Evolutionary conservation across 2,113 vertebrate genomes (phyloP).

Genomic region (Hiodon alosoides): DNA sequence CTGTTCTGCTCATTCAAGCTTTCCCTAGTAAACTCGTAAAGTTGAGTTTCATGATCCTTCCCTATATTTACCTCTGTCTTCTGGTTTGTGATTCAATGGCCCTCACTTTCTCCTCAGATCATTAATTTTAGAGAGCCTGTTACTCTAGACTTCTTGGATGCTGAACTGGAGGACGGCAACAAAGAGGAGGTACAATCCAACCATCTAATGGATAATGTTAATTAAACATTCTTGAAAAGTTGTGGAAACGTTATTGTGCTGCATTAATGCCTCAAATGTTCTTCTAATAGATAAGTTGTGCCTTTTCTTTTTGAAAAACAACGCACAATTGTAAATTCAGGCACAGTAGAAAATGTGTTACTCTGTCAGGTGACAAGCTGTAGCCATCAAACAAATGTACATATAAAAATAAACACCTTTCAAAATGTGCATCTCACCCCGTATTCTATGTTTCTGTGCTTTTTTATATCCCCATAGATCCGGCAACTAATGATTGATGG

Average conservation of each 20-base stretch:
- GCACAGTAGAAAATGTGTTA: not conserved
- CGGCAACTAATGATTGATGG: slow-evolving; percentile 93
- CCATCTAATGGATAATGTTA: not conserved
- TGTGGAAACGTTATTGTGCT: not conserved
- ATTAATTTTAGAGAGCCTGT: slow-evolving; percentile 93
- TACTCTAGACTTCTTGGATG: slow-evolving; percentile 92
- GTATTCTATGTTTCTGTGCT: not conserved
- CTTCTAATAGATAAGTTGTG: too few species aligned
- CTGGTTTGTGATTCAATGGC: slow-evolving; percentile 9
- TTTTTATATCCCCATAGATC: slow-evolving; percentile 63
- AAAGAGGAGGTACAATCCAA: slow-evolving; percentile 80
- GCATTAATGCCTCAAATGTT: not conserved
- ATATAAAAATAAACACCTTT: not conserved
- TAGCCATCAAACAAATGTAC: not conserved
- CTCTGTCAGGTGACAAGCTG: not conserved
- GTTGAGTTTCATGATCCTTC: not conserved
- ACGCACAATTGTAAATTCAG: not conserved
- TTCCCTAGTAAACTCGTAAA: too few species aligned
- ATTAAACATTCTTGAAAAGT: too few species aligned
- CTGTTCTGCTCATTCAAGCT: too few species aligned
- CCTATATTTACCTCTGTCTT: slow-evolving; percentile 12
- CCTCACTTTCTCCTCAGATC: slow-evolving; percentile 61
- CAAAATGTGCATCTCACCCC: not conserved
- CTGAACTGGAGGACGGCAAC: slow-evolving; percentile 87
- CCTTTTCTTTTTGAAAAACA: too few species aligned